Percentiles rank a stretch among this genome's conserved stretches.
These are phyloP conservation scores for Sycophila texana DNA, from an alignment of 2,888 invertebrate species.

Conservation along the genomic window DNA sequence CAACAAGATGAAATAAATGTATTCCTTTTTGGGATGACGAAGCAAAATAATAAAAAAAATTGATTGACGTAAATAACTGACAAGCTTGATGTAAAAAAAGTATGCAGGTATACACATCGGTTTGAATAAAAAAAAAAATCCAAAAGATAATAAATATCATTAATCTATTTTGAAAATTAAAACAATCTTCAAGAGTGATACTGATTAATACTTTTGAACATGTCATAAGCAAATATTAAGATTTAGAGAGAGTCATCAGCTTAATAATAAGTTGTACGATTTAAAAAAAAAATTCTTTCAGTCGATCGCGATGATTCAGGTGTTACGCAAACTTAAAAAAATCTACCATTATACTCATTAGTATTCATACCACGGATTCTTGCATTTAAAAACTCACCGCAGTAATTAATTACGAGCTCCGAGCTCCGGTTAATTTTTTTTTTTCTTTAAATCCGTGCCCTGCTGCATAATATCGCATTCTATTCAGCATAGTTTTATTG, in stretches of 20 bases:
- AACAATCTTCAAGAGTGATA: constrained; percentile 10
- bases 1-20: constrained; percentile 2
- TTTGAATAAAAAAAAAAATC: background rate
- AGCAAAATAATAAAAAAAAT: constrained; percentile 5
- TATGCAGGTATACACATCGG: background rate
- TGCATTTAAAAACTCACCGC: no score
- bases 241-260: background rate
- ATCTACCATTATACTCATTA: no score
- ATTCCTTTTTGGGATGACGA: constrained; percentile 3
- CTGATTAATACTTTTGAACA: constrained; percentile 14
- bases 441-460: no score
- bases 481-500: no score
- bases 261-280: no score
- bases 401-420: no score
- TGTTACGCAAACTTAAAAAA: no score
- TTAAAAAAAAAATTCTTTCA: no score
- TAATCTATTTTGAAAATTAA: constrained; percentile 8
- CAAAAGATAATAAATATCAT: background rate
- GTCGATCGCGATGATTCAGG: no score
- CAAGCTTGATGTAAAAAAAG: background rate
- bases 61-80: constrained; percentile 27
- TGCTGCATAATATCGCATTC: no score
- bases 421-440: no score
- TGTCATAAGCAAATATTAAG: background rate
- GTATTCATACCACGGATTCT: no score